phyloP scores from a whole-genome alignment of 2,113 vertebrate genomes.

The Melospiza georgiana region DNA sequence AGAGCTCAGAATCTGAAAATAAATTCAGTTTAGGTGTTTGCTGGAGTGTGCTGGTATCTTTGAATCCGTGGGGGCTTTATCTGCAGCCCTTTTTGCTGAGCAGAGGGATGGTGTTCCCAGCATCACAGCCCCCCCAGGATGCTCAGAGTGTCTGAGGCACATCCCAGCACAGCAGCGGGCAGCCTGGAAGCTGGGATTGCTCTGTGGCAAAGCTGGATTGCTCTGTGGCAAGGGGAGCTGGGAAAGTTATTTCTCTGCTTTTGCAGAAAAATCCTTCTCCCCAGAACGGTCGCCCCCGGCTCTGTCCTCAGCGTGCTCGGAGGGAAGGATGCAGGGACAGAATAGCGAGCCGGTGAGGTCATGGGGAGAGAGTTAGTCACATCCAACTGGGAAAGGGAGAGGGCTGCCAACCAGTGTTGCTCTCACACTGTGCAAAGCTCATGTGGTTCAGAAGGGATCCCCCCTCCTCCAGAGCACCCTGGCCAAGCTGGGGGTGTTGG shows the following conservation, averaged over 20 bases:
- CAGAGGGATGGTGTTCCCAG: not conserved
- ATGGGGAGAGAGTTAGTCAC: conserved; percentile 72
- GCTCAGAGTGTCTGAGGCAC: not conserved
- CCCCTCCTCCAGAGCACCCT: not conserved
- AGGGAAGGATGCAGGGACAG: conserved; percentile 69
- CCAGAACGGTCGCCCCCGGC: not conserved
- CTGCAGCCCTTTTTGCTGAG: not conserved
- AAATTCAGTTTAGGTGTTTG: not conserved
- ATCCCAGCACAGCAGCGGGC: rapidly evolving
- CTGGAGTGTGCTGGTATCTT: not conserved
- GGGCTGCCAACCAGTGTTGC: not conserved
- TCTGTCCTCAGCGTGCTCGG: conserved; percentile 32
- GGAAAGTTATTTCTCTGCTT: not conserved
- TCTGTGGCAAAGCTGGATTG: not conserved
- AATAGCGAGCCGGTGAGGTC: conserved; percentile 74
- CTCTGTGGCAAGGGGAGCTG: not conserved
- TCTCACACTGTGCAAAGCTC: not conserved
- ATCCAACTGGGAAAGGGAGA: conserved; percentile 42
- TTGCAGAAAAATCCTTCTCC: not conserved
- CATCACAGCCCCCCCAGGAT: rapidly evolving
- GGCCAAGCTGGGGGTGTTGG: not conserved
- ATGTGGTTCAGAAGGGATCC: not conserved
- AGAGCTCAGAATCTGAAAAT: not conserved
- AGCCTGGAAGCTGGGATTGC: not conserved
- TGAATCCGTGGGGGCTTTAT: not conserved